Conservation (phyloP, 1,140 invertebrate genomes). For the Pseudomyrmex dendroicus region DNA sequence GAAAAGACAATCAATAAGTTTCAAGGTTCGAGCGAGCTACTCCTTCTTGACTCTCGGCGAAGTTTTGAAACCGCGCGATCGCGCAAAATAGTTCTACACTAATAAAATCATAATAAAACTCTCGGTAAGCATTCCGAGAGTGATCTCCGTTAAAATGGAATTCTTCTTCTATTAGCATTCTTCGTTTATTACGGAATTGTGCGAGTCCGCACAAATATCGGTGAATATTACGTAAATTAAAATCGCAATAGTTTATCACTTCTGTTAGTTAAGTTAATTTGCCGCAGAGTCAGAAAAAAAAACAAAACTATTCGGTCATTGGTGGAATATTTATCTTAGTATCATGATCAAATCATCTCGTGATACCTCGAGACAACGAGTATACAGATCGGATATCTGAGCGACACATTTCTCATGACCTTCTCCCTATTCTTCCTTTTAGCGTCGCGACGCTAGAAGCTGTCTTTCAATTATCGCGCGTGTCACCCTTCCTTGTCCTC, state of each 20-base stretch:
- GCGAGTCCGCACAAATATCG: not conserved
- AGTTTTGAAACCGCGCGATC: conserved; percentile 31
- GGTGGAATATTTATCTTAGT: no score
- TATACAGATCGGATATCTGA: not conserved
- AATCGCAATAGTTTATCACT: no score
- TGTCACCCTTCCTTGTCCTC: conserved; percentile 8
- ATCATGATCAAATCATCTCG: not conserved
- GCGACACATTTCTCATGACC: not conserved
- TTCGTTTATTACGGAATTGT: not conserved
- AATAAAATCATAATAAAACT: conserved; percentile 55
- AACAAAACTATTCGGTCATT: no score
- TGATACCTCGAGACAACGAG: not conserved
- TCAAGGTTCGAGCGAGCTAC: conserved; percentile 41
- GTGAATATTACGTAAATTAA: not conserved
- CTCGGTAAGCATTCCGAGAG: conserved; percentile 20
- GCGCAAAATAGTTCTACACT: conserved; percentile 39
- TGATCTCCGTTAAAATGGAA: conserved; percentile 29
- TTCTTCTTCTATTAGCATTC: conserved; percentile 8
- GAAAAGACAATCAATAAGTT: conserved; percentile 58
- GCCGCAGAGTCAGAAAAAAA: no score
- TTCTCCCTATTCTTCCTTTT: not conserved
- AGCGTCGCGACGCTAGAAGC: not conserved
- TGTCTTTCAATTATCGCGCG: conserved; percentile 53
- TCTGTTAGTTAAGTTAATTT: no score
- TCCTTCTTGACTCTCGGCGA: conserved; percentile 43